Conservation (phyloP, 2,113 vertebrate genomes). For the Urocynchramus pylzowi region DNA sequence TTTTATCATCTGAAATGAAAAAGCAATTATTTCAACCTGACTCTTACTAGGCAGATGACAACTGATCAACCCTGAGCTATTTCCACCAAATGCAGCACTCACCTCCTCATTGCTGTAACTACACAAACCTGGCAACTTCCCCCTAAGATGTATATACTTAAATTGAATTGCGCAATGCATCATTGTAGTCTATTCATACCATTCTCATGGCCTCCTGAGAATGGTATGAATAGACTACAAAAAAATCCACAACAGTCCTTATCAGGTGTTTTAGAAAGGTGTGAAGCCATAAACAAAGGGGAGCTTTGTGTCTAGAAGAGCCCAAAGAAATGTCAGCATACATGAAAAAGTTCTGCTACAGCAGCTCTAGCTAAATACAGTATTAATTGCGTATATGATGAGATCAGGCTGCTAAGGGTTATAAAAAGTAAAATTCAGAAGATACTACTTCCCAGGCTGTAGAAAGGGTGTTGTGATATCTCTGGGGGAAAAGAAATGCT, state of each 20-base stretch:
- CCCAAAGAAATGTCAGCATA: background rate
- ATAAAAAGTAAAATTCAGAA: background rate
- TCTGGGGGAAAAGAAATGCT: background rate
- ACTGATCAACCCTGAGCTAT: background rate
- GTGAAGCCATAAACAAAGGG: background rate
- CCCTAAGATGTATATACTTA: fast-evolving
- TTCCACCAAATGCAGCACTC: background rate
- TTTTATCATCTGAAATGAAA: background rate
- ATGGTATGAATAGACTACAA: too few relatives aligned
- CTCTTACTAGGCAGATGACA: background rate
- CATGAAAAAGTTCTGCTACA: background rate
- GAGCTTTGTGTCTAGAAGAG: background rate
- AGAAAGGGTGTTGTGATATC: background rate
- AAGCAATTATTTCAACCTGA: background rate
- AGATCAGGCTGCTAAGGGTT: background rate
- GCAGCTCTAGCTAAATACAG: background rate
- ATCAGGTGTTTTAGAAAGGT: background rate
- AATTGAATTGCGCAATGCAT: background rate
- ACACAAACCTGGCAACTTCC: background rate
- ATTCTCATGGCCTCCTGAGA: background rate
- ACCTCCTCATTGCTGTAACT: background rate
- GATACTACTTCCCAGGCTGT: background rate
- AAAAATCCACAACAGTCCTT: background rate
- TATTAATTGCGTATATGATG: background rate
- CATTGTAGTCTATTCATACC: background rate